A percentile compares a stretch with the other conserved stretches of the same genome.
These are phyloP conservation scores for Himalopsyche phryganea DNA, from an alignment of 1,140 invertebrate genomes.

Conservation along the genomic window DNA sequence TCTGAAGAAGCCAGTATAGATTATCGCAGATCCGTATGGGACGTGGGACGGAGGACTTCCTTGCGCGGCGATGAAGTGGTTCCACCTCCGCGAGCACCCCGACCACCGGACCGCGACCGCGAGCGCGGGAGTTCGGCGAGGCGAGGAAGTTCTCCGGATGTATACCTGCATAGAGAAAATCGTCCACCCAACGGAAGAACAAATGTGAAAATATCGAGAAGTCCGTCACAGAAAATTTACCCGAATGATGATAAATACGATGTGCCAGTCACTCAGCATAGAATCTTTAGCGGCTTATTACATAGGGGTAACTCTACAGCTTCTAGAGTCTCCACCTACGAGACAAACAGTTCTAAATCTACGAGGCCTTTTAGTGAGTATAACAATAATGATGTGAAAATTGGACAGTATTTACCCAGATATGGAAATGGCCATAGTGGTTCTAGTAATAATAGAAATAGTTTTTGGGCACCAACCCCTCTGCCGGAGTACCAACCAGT, in stretches of 20 bases:
- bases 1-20: constrained; percentile 31
- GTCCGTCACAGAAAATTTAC: constrained; percentile 32
- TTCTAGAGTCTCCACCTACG: constrained; percentile 29
- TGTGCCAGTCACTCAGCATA: constrained; percentile 4
- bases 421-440: constrained; percentile 23
- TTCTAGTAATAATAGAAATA: constrained; percentile 21
- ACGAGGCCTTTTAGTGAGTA: constrained; percentile 48
- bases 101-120: constrained; percentile 20
- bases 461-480: constrained; percentile 20
- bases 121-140: constrained; percentile 35
- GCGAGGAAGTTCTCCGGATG: constrained; percentile 49
- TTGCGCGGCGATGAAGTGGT: constrained; percentile 33
- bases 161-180: constrained; percentile 40
- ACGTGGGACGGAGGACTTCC: constrained; percentile 36
- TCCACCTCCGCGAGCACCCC: constrained; percentile 38
- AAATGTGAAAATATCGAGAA: constrained; percentile 39
- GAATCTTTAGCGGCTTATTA: constrained; percentile 15
- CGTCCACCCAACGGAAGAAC: constrained; percentile 38
- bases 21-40: constrained; percentile 34
- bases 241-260: constrained; percentile 21
- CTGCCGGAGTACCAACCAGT: constrained; percentile 27
- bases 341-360: constrained; percentile 20
- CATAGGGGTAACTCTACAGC: constrained; percentile 28
- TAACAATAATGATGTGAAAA: constrained; percentile 30
- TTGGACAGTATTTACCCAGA: constrained; percentile 29